phyloP scores from a whole-genome alignment of 2,888 invertebrate genomes.

The Rutpela maculata region DNA sequence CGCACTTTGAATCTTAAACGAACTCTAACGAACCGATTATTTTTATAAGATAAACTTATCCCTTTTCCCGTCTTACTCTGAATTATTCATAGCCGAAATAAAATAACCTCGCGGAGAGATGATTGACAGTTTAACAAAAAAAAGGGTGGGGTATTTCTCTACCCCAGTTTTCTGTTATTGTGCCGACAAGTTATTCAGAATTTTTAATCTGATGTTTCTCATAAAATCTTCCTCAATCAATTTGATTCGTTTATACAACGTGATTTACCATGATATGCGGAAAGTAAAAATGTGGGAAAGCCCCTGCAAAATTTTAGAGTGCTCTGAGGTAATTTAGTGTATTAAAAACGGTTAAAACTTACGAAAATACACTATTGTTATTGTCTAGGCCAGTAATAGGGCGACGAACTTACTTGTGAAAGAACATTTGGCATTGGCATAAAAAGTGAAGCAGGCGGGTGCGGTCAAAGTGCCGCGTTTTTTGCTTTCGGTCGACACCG shows the following conservation, averaged over 20 bases:
- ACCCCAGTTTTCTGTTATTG: constrained; percentile 9
- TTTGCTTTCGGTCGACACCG: no score
- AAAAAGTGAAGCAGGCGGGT: no score
- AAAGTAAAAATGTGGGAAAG: no score
- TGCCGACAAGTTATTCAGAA: constrained; percentile 8
- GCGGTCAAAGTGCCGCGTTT: no score
- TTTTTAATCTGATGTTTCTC: constrained; percentile 3
- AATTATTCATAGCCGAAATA: constrained; percentile 59
- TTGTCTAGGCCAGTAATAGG: no score
- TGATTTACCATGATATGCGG: no score
- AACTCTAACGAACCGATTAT: constrained; percentile 69
- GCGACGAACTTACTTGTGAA: no score
- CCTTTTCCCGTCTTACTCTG: constrained; percentile 54
- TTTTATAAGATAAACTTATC: constrained; percentile 65
- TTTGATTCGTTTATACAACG: background rate
- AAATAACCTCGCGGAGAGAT: constrained; percentile 42
- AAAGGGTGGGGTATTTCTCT: background rate
- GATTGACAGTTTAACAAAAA: constrained; percentile 37
- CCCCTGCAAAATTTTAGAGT: no score
- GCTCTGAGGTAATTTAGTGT: no score
- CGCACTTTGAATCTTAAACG: constrained; percentile 67
- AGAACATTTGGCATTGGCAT: no score
- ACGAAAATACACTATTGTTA: no score
- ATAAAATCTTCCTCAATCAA: background rate
- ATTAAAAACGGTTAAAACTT: no score